A percentile compares a stretch with the other conserved stretches of the same genome.
Evolutionary conservation across 2,113 vertebrate genomes (phyloP).

Genomic region (Spea multiplicata): DNA sequence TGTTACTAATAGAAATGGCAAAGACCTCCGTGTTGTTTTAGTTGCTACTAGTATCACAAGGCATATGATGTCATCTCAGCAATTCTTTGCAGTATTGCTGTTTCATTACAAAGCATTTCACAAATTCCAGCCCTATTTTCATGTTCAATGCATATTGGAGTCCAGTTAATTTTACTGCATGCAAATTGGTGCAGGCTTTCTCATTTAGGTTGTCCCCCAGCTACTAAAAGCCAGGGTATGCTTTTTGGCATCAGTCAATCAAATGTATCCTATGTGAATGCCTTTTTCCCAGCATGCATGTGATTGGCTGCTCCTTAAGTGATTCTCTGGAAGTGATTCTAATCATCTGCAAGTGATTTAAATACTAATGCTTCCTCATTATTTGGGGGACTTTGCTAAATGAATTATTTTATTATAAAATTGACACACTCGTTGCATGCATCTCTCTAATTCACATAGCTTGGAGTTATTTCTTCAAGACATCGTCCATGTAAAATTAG

Average conservation of each 20-base stretch:
- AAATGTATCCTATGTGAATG: too few relatives aligned
- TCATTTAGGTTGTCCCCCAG: too few relatives aligned
- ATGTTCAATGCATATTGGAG: too few relatives aligned
- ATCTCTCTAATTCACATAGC: slow-evolving; percentile 4
- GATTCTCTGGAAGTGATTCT: too few relatives aligned
- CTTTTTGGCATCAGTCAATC: too few relatives aligned
- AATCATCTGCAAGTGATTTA: too few relatives aligned
- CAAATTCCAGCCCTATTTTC: neutral
- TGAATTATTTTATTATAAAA: neutral
- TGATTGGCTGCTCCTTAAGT: too few relatives aligned
- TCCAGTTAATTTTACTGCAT: too few relatives aligned
- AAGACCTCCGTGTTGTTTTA: slow-evolving; percentile 2
- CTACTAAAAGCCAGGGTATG: neutral
- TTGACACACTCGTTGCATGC: neutral
- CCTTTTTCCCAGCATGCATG: too few relatives aligned
- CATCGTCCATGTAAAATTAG: slow-evolving; percentile 10
- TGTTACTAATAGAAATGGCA: slow-evolving; percentile 5
- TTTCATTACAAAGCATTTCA: slow-evolving; percentile 17
- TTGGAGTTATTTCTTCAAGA: slow-evolving; percentile 18
- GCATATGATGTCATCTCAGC: slow-evolving; percentile 5
- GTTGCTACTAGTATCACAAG: slow-evolving; percentile 27
- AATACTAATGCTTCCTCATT: too few relatives aligned
- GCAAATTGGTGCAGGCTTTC: neutral
- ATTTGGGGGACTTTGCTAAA: too few relatives aligned
- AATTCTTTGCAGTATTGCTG: neutral